Conservation (phyloP, 2,113 vertebrate genomes). For the Glareola pratincola region DNA sequence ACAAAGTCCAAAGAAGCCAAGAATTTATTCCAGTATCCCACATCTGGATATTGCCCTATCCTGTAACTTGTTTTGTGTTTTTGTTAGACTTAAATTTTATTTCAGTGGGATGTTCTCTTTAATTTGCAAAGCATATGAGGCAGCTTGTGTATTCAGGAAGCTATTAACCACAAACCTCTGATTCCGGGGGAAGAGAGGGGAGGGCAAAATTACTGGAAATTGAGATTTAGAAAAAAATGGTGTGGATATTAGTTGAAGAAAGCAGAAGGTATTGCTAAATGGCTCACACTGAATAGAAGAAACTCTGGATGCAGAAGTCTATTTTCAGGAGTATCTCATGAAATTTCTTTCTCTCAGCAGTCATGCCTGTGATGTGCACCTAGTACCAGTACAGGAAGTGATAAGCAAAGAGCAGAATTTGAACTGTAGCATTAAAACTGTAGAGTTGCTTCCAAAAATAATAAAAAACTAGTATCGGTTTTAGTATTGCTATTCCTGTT, state of each 20-base stretch:
- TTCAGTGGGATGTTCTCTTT: background rate
- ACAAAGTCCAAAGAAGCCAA: background rate
- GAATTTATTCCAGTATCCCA: background rate
- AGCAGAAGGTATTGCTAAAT: background rate
- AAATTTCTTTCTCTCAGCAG: background rate
- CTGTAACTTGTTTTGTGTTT: background rate
- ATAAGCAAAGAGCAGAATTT: background rate
- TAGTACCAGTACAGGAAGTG: background rate
- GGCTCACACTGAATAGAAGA: background rate
- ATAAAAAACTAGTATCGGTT: background rate
- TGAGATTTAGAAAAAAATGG: background rate
- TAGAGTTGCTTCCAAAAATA: background rate
- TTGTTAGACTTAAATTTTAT: background rate
- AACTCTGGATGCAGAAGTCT: background rate
- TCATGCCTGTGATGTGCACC: background rate
- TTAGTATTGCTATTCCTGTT: background rate
- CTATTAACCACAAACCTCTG: constrained; percentile 2
- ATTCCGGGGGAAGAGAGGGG: background rate
- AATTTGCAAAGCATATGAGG: background rate
- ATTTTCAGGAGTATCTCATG: background rate
- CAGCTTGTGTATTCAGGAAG: constrained; percentile 1
- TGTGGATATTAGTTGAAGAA: background rate
- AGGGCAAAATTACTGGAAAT: background rate
- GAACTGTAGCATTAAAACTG: background rate
- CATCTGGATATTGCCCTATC: background rate